These are phyloP conservation scores for Epistrophe eligans DNA, from an alignment of 2,888 invertebrate genomes.

Conservation along the genomic window DNA sequence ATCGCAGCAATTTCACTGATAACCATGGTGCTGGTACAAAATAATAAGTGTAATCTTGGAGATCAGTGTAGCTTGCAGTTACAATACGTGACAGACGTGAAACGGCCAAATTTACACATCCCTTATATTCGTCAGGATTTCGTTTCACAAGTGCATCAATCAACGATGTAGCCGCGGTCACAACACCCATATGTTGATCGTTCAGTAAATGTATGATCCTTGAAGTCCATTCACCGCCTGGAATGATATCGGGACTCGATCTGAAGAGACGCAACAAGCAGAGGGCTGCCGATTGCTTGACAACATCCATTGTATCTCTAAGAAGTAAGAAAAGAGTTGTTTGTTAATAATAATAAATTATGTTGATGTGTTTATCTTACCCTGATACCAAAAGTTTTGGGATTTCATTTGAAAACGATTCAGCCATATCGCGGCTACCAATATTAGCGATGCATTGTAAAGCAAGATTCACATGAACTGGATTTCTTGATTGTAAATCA, in stretches of 20 bases:
- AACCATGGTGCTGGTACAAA: slow-evolving; percentile 99
- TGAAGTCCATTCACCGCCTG: slow-evolving; percentile 99
- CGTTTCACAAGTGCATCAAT: slow-evolving; percentile 99
- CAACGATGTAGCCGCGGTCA: slow-evolving; percentile 98
- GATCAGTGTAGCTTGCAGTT: slow-evolving; percentile 98
- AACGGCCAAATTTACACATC: slow-evolving; percentile 98
- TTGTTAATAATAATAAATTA: background rate
- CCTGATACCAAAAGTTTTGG: slow-evolving; percentile 99
- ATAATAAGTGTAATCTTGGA: slow-evolving; percentile 99
- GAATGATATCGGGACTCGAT: slow-evolving; percentile 97
- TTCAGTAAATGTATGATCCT: slow-evolving; percentile 99
- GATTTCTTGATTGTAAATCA: slow-evolving; percentile 97
- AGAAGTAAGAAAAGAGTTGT: slow-evolving; percentile 55
- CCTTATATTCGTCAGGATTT: slow-evolving; percentile 99
- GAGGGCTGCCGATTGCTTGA: slow-evolving; percentile 99
- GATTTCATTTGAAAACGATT: slow-evolving; percentile 98
- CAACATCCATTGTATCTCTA: slow-evolving; percentile 99
- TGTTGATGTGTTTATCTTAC: slow-evolving; percentile 83
- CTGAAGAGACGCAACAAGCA: slow-evolving; percentile 97
- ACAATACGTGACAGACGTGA: slow-evolving; percentile 98
- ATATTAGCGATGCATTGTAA: slow-evolving; percentile 99
- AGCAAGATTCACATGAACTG: slow-evolving; percentile 98
- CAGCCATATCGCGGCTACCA: slow-evolving; percentile 99
- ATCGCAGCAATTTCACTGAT: slow-evolving; percentile 97
- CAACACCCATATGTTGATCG: slow-evolving; percentile 99